phyloP scores from a whole-genome alignment of 2,113 vertebrate genomes.

The Isichthys henryi region DNA sequence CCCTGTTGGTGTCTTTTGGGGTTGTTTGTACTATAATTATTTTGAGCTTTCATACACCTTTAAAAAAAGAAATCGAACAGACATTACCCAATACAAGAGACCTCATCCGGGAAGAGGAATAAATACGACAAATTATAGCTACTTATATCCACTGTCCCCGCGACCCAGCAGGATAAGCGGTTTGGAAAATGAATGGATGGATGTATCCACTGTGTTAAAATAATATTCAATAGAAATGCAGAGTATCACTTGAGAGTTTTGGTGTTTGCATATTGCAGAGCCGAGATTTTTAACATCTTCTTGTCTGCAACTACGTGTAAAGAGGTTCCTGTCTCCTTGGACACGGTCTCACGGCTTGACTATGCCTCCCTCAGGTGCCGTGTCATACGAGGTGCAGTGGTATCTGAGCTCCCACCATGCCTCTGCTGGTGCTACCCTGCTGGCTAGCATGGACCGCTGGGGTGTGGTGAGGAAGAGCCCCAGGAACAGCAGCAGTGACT shows the following conservation, averaged over 20 bases:
- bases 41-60: neutral
- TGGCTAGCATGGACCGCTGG: slow-evolving; percentile 71
- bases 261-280: neutral
- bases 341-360: neutral
- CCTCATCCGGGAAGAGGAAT: neutral
- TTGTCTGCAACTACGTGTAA: neutral
- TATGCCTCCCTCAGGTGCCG: slow-evolving; percentile 57
- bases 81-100: neutral
- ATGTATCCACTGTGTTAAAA: neutral
- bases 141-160: neutral
- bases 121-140: neutral
- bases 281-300: neutral
- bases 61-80: neutral
- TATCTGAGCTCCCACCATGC: slow-evolving; percentile 67
- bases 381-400: slow-evolving; percentile 85
- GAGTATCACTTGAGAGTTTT: neutral
- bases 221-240: neutral
- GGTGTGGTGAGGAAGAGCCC: slow-evolving; percentile 64
- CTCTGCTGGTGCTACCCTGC: slow-evolving; percentile 42
- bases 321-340: neutral
- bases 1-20: neutral
- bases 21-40: neutral
- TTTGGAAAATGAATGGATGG: no score
- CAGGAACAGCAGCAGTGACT: slow-evolving; percentile 74
- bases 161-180: no score